A percentile compares a stretch with the other conserved stretches of the same genome.
These are phyloP conservation scores for Ranitomeya variabilis DNA, from an alignment of 2,113 vertebrate genomes.

Conservation along the genomic window DNA sequence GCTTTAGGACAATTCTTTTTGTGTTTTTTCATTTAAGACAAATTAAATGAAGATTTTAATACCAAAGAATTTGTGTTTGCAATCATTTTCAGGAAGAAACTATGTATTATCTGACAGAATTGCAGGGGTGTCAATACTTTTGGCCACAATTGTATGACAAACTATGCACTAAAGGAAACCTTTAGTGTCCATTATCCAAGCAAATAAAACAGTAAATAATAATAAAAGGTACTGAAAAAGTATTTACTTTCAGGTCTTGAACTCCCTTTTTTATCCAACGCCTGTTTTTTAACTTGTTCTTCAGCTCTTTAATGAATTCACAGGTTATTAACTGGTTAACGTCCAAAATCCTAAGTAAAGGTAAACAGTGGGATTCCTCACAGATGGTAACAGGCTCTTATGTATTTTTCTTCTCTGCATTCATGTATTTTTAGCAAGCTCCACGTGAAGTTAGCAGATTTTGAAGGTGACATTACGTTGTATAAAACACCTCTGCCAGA, in stretches of 20 bases:
- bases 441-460: slow-evolving; percentile 21
- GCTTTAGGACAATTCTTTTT: too few species aligned
- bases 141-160: too few species aligned
- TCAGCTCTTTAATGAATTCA: not conserved
- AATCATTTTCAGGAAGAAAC: too few species aligned
- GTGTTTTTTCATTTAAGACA: too few species aligned
- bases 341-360: not conserved
- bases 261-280: not conserved
- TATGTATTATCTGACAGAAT: too few species aligned
- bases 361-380: slow-evolving; percentile 14
- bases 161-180: too few species aligned
- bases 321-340: not conserved
- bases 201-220: too few species aligned
- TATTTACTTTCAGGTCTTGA: not conserved
- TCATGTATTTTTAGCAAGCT: slow-evolving; percentile 35
- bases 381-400: slow-evolving; percentile 4
- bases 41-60: too few species aligned
- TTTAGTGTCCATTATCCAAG: too few species aligned
- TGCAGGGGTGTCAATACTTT: too few species aligned
- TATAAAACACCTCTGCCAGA: slow-evolving; percentile 33
- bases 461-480: slow-evolving; percentile 18
- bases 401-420: slow-evolving; percentile 9
- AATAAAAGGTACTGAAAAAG: too few species aligned
- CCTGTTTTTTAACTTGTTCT: not conserved
- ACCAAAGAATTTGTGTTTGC: too few species aligned